phyloP scores from a whole-genome alignment of 2,113 vertebrate genomes.

The Cercopithecus mona region DNA sequence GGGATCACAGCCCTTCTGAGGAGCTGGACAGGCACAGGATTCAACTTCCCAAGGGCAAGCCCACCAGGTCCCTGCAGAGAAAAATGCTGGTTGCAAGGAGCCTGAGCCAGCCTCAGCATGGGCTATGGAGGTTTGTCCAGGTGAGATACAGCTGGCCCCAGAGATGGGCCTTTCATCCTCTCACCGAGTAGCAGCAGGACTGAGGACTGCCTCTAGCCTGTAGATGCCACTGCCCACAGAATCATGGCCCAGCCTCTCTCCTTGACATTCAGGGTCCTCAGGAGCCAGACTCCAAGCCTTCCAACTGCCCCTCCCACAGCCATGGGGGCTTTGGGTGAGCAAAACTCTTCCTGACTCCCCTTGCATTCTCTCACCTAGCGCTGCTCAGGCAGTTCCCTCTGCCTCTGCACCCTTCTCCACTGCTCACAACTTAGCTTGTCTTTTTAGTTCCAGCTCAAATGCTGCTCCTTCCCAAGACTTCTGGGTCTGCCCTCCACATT shows the following conservation, averaged over 20 bases:
- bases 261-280: neutral
- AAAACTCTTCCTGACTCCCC: rapidly evolving
- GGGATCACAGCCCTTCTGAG: neutral
- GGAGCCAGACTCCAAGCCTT: neutral
- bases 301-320: neutral
- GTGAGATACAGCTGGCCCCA: neutral
- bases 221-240: neutral
- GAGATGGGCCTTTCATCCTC: neutral
- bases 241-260: neutral
- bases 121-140: neutral
- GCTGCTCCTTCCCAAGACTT: neutral
- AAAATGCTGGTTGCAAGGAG: neutral
- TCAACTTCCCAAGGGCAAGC: neutral
- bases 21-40: neutral
- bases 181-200: neutral
- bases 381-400: neutral
- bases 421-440: neutral
- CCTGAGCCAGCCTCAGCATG: rapidly evolving
- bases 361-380: rapidly evolving
- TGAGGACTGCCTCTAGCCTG: neutral
- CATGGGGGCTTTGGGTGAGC: neutral
- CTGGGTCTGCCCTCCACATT: neutral
- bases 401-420: neutral
- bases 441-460: neutral
- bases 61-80: neutral